Evolutionary conservation across 2,888 invertebrate genomes (phyloP), one percentile per base, ranked within the genome.

Genomic region (Ophioninae sp.): DNA sequence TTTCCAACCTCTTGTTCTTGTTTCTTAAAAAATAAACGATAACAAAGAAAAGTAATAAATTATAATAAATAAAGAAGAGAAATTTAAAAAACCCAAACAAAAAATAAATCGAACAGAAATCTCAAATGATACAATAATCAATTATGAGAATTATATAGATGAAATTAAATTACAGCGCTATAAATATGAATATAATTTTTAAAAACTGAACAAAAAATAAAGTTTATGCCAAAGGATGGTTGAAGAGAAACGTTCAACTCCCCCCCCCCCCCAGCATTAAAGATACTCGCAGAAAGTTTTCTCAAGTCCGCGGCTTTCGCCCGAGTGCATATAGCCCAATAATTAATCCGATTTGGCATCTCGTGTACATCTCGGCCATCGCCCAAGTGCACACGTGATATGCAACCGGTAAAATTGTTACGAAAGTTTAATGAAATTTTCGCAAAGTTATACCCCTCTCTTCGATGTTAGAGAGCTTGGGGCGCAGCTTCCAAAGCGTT

Each of bases 361-460:
- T 70, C 69, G 50, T 50, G 50, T 50, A 50, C 50, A 50, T 64
- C 67, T 70, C 56, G 59, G 80, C 79, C 70, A 72, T 72, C 80
- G 61, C 72, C 30, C 75, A 81, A 84, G 81, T 84, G 83, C 83
- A 81, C 78, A 69, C 67, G 77, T 62, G 79, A 79, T 79, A 80
- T 13, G 50, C 17, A 50, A 50, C 65, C 62, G 62, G 79, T 77
- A 73, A 83, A 83, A 83, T 76, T 79, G 83, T 83, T 80, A 83
- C 79, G 56, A 73, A 76, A 77, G 72, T 79, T 72, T 73, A 73
- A 83, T 83, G 72, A 79, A 83, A 83, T 83, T 83, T 57, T 68
- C 64, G 56, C 8, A 57, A 77, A 83, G 79, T 79, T 79, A 78
- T 75, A 2, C 50, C 37, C 23, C 7, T n/a, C 44, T n/a, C 8